Conservation (phyloP, 2,113 vertebrate species). For the Todiramphus saurophagus region DNA sequence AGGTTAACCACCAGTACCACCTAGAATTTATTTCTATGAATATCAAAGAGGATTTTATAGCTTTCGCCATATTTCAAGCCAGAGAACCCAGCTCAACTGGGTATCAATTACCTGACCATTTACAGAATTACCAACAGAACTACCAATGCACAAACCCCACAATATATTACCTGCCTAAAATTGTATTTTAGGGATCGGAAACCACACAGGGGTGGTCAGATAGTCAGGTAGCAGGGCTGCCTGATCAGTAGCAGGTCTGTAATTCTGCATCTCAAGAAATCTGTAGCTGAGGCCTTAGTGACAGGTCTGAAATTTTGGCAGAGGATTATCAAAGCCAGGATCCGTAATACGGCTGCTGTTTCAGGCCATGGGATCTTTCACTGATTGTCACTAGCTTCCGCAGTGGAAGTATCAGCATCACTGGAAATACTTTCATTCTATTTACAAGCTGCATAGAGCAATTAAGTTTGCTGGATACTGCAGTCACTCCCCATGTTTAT, state of each 20-base stretch:
- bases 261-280: constrained; percentile 4
- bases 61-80: background rate
- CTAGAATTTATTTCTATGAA: background rate
- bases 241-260: background rate
- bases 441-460: background rate
- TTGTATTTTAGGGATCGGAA: background rate
- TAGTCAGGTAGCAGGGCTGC: background rate
- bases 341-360: background rate
- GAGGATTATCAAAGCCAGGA: background rate
- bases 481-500: background rate
- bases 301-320: background rate
- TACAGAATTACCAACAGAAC: constrained; percentile 15
- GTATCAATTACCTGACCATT: constrained; percentile 50
- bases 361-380: background rate
- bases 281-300: background rate
- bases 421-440: background rate
- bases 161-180: constrained; percentile 12
- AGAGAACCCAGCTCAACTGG: background rate
- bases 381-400: background rate
- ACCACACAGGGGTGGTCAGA: constrained; percentile 6
- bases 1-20: background rate
- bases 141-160: background rate
- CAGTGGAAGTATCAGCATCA: background rate
- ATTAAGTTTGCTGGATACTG: background rate
- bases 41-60: constrained; percentile 13